A percentile compares a stretch with the other conserved stretches of the same genome.
Evolutionary conservation across 2,797 vertebrate species (phyloP).

Genomic region (Crotalus adamanteus): DNA sequence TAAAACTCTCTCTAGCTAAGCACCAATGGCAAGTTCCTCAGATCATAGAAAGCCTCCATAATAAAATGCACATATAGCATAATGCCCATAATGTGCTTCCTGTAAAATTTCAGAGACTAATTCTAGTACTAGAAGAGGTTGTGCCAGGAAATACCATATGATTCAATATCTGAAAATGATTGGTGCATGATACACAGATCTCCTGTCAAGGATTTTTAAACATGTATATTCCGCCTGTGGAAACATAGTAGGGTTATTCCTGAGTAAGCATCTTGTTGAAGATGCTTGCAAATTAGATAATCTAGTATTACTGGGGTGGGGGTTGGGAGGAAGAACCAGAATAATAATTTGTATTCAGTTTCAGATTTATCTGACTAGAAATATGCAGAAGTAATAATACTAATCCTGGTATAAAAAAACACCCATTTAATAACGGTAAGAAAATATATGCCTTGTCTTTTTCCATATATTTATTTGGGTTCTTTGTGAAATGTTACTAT

Average conservation of each 20-base stretch:
- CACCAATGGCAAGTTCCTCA: neutral
- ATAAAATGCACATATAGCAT: neutral
- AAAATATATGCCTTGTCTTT: neutral
- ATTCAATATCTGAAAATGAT: neutral
- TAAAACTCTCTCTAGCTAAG: neutral
- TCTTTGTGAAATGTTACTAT: neutral
- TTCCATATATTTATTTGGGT: neutral
- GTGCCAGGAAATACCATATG: neutral
- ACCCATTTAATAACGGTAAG: neutral
- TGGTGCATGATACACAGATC: neutral
- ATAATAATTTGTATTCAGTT: neutral
- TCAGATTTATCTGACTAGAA: neutral
- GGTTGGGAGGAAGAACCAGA: neutral
- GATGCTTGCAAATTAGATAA: neutral
- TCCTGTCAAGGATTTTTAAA: neutral
- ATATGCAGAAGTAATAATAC: neutral
- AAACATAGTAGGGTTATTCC: neutral
- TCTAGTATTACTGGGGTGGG: neutral
- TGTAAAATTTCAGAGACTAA: neutral
- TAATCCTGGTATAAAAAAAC: neutral
- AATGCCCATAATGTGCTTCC: neutral
- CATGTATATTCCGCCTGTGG: neutral
- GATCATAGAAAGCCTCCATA: neutral
- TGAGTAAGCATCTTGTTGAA: neutral
- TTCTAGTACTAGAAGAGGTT: neutral